Base-by-base conservation (phyloP, 2,113 vertebrate species). In the Callaeas wilsoni region DNA sequence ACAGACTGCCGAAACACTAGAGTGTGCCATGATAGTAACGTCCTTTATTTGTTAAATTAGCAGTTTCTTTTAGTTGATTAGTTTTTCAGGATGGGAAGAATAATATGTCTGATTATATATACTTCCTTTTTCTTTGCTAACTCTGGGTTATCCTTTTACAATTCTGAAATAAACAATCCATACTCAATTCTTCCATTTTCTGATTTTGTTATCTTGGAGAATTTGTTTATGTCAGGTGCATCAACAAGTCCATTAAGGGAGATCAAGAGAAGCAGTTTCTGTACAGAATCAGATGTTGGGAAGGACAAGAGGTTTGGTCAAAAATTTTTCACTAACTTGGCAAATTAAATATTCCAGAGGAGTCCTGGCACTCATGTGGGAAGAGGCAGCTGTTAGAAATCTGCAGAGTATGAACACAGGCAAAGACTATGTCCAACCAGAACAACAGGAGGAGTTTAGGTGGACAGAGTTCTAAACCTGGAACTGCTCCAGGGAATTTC, bases 371-470 rank as follows among this genome's bases (percentile, higher is more conserved):
- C 14, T 8, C 18, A 47, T 30, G 10, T 47, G 27, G 18, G 16
- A 39, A 73, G 27, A 21, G 30, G 2, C 20, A 88, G 44, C 30
- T 14, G 2, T 69, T 49, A 35, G 23, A 55, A 62, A 27, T 39
- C 29, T 8, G 4, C 7, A 63, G 13, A n/a, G 65, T 1, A 1
- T 5, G 21, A 53, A 23, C 0, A 0, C 7, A 37, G 53, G 39
- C 19, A 35, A 75, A 70, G 49, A 16, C 9, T 47, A 2, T 64
- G n/a, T 78, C 44, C 30, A 55, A 0, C 25, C 26, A 39, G 50
- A 52, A 59, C 17, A 6, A 14, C 21, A 68, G 69, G 47, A 93
- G 69, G 10, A 39, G 19, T 79, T 79, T 47, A 59, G 44, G 33
- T 83, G 41, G 26, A 25, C 60, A 75, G 21, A 44, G 16, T 50